Evolutionary conservation across 1,140 invertebrate species (phyloP).

Genomic region (Aphelenchoides fujianensis): DNA sequence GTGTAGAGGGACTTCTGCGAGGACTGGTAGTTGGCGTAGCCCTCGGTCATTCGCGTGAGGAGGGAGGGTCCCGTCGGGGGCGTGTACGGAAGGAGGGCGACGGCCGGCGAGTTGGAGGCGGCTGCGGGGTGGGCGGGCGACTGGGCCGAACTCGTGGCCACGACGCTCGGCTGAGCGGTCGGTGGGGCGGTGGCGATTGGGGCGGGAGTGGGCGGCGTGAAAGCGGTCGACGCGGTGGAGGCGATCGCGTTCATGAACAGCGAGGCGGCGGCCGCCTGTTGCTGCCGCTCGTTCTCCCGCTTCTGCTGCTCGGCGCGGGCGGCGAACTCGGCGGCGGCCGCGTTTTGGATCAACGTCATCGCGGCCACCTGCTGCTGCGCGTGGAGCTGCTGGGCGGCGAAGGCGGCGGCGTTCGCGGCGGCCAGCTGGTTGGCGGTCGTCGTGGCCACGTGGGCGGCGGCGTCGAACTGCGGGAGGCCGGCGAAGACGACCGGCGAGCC

Average conservation of each 20-base stretch:
- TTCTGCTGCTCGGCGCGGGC: background rate
- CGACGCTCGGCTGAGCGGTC: background rate
- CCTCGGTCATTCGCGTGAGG: conserved; percentile 41
- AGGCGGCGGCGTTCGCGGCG: background rate
- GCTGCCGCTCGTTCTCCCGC: background rate
- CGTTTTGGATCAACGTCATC: conserved; percentile 13
- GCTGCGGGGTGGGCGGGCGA: background rate
- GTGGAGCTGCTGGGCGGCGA: background rate
- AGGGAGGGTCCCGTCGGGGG: conserved; percentile 28
- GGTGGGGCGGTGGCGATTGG: background rate
- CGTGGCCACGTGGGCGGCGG: background rate
- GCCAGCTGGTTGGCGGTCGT: background rate
- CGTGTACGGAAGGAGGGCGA: conserved; percentile 39
- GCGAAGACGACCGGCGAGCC: no score
- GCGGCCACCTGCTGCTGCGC: background rate
- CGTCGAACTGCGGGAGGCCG: background rate
- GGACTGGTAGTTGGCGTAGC: conserved; percentile 44
- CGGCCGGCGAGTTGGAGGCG: conserved; percentile 21
- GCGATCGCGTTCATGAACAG: background rate
- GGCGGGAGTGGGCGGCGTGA: background rate
- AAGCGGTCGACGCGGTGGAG: background rate
- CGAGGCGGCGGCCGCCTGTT: background rate
- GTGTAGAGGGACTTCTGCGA: conserved; percentile 53
- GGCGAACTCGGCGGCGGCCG: background rate
- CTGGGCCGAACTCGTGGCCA: conserved; percentile 12